These are phyloP conservation scores for Zeuzera pyrina DNA, from an alignment of 2,888 invertebrate genomes.

Conservation along the genomic window DNA sequence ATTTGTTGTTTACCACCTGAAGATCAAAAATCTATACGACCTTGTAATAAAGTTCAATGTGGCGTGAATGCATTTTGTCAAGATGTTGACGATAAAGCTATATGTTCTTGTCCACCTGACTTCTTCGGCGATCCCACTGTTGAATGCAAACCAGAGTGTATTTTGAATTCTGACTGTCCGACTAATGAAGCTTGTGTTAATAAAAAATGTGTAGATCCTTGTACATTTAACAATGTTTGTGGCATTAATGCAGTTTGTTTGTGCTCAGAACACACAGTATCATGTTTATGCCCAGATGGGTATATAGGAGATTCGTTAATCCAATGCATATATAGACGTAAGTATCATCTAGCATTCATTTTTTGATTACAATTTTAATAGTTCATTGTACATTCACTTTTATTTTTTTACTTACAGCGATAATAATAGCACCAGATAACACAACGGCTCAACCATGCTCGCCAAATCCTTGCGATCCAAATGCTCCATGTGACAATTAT, in stretches of 20 bases:
- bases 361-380: neutral
- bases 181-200: constrained; percentile 82
- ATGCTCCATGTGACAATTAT: constrained; percentile 78
- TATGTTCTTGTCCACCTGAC: constrained; percentile 84
- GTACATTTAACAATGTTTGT: constrained; percentile 79
- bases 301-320: constrained; percentile 86
- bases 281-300: constrained; percentile 83
- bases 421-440: constrained; percentile 71
- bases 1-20: constrained; percentile 78
- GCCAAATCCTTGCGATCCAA: constrained; percentile 84
- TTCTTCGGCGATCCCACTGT: constrained; percentile 85
- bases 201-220: constrained; percentile 82
- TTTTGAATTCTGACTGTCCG: constrained; percentile 87
- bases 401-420: constrained; percentile 42
- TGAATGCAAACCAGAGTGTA: constrained; percentile 85
- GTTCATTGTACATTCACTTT: neutral
- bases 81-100: constrained; percentile 77
- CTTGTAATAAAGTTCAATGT: constrained; percentile 83
- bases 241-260: constrained; percentile 86
- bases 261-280: constrained; percentile 87
- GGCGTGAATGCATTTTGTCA: constrained; percentile 86
- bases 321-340: constrained; percentile 76
- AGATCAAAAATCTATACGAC: constrained; percentile 70
- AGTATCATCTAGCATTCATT: constrained; percentile 28
- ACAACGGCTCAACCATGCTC: constrained; percentile 78